Evolutionary conservation across 1,140 invertebrate species (phyloP).

Genomic region (Propsilocerus akamusi): DNA sequence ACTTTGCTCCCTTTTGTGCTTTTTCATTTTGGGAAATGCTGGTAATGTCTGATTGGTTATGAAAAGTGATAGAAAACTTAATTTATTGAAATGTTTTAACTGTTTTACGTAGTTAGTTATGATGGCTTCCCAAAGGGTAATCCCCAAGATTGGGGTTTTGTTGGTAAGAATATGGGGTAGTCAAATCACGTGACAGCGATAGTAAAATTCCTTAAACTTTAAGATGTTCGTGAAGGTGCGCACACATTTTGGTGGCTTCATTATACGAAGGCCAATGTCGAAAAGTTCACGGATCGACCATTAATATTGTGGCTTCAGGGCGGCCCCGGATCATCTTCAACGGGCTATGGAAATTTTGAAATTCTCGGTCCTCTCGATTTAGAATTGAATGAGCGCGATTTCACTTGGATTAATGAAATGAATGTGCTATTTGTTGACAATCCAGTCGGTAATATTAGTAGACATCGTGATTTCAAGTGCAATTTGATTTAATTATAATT

Average conservation of each 20-base stretch:
- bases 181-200: background rate
- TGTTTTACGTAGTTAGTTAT: background rate
- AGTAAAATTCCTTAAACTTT: background rate
- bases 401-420: conserved; percentile 56
- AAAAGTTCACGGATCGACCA: conserved; percentile 37
- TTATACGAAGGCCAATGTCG: conserved; percentile 39
- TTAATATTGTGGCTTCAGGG: conserved; percentile 64
- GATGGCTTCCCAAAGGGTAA: background rate
- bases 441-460: conserved; percentile 44
- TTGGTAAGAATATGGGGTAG: conserved; percentile 8
- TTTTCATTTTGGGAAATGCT: too few species aligned
- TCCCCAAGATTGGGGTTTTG: conserved; percentile 44
- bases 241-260: conserved; percentile 75
- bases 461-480: too few species aligned
- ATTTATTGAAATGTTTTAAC: background rate
- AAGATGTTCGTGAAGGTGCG: conserved; percentile 41
- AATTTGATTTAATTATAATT: too few species aligned
- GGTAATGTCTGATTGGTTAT: too few species aligned
- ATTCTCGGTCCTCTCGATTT: conserved; percentile 53
- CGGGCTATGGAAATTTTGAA: conserved; percentile 58
- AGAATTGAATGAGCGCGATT: conserved; percentile 39
- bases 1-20: too few species aligned
- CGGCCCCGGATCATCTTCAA: conserved; percentile 54
- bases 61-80: too few species aligned
- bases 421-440: conserved; percentile 78